phyloP scores from a whole-genome alignment of 1,140 invertebrate genomes.

The Agrypnia vestita region DNA sequence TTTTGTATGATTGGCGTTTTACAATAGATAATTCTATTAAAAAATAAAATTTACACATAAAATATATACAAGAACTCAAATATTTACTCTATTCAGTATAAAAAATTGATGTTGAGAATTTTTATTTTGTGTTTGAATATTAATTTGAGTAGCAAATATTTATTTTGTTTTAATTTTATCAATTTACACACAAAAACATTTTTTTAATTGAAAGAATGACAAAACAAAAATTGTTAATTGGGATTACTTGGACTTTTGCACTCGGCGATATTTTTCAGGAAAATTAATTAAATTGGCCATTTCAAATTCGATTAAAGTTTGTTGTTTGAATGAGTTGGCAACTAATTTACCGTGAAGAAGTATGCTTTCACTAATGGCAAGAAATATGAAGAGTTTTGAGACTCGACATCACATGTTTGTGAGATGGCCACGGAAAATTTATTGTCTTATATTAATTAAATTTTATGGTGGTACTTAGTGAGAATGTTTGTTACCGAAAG shows the following conservation, averaged over 20 bases:
- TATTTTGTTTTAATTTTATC: no score
- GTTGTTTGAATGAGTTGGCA: background rate
- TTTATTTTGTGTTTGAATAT: no score
- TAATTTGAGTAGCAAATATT: no score
- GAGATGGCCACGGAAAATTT: conserved; percentile 1
- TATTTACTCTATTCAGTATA: no score
- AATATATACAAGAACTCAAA: no score
- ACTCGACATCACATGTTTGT: background rate
- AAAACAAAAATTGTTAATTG: no score
- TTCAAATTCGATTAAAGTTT: conserved; percentile 1
- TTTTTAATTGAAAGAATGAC: no score
- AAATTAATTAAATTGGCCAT: background rate
- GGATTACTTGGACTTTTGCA: background rate
- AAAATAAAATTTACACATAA: no score
- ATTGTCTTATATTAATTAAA: conserved; percentile 7
- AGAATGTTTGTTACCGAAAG: background rate
- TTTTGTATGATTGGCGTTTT: no score
- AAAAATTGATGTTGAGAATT: no score
- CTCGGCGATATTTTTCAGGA: background rate
- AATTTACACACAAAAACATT: no score
- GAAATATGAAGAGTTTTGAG: background rate
- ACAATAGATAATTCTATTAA: no score
- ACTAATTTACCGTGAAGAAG: conserved; percentile 6
- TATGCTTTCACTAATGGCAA: background rate
- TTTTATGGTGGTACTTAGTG: background rate